Evolutionary conservation across 2,888 invertebrate species (phyloP).

Genomic region (Quadriops clusia): DNA sequence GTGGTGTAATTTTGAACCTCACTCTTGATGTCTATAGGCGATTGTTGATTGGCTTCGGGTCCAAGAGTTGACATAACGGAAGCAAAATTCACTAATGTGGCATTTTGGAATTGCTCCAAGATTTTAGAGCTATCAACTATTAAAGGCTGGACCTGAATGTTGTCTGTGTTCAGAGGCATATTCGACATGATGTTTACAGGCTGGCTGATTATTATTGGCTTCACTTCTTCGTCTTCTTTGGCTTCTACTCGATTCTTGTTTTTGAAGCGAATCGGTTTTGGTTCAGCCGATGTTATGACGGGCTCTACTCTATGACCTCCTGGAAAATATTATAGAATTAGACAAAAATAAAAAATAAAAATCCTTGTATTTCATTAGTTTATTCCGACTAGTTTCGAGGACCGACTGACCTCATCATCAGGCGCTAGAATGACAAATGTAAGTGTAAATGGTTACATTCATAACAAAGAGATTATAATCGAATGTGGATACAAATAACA

Average conservation of each 20-base stretch:
- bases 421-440: too few relatives aligned
- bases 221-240: constrained; percentile 9
- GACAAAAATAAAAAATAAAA: too few relatives aligned
- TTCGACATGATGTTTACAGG: constrained; percentile 19
- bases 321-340: too few relatives aligned
- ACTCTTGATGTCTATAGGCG: constrained; percentile 14
- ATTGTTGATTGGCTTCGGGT: constrained; percentile 8
- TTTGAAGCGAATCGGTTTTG: constrained; percentile 34
- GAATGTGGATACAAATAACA: too few relatives aligned
- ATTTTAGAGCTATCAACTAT: constrained; percentile 27
- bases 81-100: constrained; percentile 17
- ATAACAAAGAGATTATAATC: too few relatives aligned
- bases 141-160: constrained; percentile 20
- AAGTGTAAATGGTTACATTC: too few relatives aligned
- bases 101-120: constrained; percentile 23
- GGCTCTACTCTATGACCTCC: constrained; percentile 35
- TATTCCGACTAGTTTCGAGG: too few relatives aligned
- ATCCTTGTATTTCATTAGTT: too few relatives aligned
- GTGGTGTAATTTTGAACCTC: constrained; percentile 16
- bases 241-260: constrained; percentile 20
- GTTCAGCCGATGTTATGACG: constrained; percentile 31
- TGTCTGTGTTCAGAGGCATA: constrained; percentile 10
- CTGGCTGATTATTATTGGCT: constrained; percentile 2
- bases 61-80: constrained; percentile 14
- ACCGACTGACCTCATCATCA: too few relatives aligned